Percentiles rank a stretch among this genome's conserved stretches.
These are phyloP conservation scores for Columba janthina DNA, from an alignment of 2,113 vertebrate genomes.

Conservation along the genomic window DNA sequence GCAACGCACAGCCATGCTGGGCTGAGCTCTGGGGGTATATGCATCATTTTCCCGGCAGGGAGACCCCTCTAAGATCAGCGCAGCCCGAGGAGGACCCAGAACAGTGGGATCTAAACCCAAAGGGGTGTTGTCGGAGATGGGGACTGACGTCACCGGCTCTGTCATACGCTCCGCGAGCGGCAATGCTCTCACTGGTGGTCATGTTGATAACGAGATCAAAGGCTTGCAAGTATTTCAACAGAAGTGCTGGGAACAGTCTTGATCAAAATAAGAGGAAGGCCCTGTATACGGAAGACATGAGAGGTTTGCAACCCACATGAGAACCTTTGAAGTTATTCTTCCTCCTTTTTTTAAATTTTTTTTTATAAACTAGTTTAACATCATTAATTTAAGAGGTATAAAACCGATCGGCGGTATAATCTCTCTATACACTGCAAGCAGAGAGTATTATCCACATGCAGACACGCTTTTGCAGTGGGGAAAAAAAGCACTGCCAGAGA, in stretches of 20 bases:
- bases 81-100: not conserved
- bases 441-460: not conserved
- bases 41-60: not conserved
- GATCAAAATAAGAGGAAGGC: constrained; percentile 72
- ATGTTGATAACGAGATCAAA: constrained; percentile 71
- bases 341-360: not conserved
- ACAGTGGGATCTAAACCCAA: not conserved
- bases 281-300: constrained; percentile 65
- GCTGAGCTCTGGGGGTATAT: rapidly evolving
- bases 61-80: not conserved
- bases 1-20: not conserved
- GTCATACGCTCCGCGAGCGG: not conserved
- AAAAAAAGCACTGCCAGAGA: not conserved
- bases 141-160: not conserved
- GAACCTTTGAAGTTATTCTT: constrained; percentile 66
- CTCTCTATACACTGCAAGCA: not conserved
- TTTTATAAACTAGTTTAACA: constrained; percentile 38
- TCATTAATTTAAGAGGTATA: constrained; percentile 56
- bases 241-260: constrained; percentile 65
- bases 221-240: constrained; percentile 43
- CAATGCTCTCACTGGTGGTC: constrained; percentile 36
- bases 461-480: not conserved
- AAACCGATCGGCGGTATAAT: not conserved
- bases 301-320: constrained; percentile 66
- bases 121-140: not conserved